A percentile compares a stretch with the other conserved stretches of the same genome.
Evolutionary conservation across 2,888 invertebrate species (phyloP).

Genomic region (Pseudococcus jackbeardsleyi): DNA sequence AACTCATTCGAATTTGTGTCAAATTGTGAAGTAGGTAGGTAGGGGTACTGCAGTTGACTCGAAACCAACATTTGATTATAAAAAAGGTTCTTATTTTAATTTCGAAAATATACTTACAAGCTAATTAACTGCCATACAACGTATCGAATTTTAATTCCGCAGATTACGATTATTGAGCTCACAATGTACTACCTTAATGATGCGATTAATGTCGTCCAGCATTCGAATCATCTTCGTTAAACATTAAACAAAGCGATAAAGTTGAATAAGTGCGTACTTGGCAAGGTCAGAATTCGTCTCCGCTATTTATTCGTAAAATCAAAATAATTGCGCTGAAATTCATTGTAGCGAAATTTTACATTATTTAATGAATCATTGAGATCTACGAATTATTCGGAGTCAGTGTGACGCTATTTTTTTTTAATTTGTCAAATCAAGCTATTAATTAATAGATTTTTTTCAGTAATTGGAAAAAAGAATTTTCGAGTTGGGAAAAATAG

Average conservation of each 20-base stretch:
- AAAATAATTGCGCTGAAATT: not conserved
- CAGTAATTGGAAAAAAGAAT: too few relatives aligned
- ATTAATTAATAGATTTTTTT: too few relatives aligned
- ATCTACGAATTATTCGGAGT: too few relatives aligned
- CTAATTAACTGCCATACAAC: not conserved
- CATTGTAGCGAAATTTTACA: too few relatives aligned
- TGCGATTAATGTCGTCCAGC: slow-evolving; percentile 24
- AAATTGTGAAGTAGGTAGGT: too few relatives aligned
- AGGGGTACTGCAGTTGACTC: too few relatives aligned
- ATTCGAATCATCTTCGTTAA: not conserved
- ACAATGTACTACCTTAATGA: not conserved
- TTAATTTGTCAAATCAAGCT: too few relatives aligned
- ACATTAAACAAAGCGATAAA: slow-evolving; percentile 28
- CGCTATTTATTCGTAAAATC: not conserved
- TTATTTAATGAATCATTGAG: too few relatives aligned
- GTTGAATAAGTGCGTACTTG: not conserved
- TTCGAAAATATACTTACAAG: not conserved
- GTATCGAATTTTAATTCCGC: not conserved
- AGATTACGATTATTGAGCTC: slow-evolving; percentile 14
- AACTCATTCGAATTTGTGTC: too few relatives aligned
- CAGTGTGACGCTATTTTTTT: too few relatives aligned
- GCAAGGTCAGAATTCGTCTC: slow-evolving; percentile 7
- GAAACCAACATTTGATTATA: not conserved
- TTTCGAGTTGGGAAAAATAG: too few relatives aligned
- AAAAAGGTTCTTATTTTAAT: not conserved